A percentile compares a stretch with the other conserved stretches of the same genome.
These are phyloP conservation scores for Mamestra configurata DNA, from an alignment of 1,140 invertebrate genomes.

Conservation along the genomic window DNA sequence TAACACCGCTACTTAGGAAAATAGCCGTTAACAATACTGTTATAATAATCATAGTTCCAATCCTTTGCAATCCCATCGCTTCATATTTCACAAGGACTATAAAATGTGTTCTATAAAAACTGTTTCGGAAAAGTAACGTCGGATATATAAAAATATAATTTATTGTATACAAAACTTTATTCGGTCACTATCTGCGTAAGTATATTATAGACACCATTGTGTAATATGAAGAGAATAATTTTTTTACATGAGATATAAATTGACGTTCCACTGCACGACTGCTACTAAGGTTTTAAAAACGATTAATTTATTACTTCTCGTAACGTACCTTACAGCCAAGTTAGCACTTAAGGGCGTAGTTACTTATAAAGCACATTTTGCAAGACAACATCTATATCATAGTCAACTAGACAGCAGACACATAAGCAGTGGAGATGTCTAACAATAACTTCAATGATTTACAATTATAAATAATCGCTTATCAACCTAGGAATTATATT, in stretches of 20 bases:
- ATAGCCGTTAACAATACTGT: constrained; percentile 73
- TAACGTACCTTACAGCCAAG: constrained; percentile 11
- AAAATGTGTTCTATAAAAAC: constrained; percentile 45
- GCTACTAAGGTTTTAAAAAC: neutral
- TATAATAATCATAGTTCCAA: constrained; percentile 56
- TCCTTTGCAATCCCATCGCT: constrained; percentile 52
- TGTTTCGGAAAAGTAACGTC: constrained; percentile 37
- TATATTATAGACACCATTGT: constrained; percentile 49
- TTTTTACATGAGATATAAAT: constrained; percentile 35
- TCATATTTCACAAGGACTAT: constrained; percentile 57
- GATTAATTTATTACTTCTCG: neutral
- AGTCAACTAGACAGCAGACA: constrained; percentile 44
- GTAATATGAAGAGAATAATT: constrained; percentile 52
- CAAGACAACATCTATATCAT: constrained; percentile 30
- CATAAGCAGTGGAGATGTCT: constrained; percentile 47
- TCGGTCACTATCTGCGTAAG: constrained; percentile 30
- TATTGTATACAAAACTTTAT: constrained; percentile 54
- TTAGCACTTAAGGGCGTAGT: neutral
- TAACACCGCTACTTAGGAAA: constrained; percentile 77
- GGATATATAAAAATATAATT: constrained; percentile 58
- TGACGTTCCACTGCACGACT: constrained; percentile 46
- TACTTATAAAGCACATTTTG: constrained; percentile 41
- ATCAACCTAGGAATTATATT: constrained; percentile 56
- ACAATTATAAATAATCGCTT: constrained; percentile 53
- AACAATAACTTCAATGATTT: constrained; percentile 52